These are phyloP conservation scores for Drosophila pegasa DNA, from an alignment of 2,888 invertebrate genomes.

Conservation along the genomic window DNA sequence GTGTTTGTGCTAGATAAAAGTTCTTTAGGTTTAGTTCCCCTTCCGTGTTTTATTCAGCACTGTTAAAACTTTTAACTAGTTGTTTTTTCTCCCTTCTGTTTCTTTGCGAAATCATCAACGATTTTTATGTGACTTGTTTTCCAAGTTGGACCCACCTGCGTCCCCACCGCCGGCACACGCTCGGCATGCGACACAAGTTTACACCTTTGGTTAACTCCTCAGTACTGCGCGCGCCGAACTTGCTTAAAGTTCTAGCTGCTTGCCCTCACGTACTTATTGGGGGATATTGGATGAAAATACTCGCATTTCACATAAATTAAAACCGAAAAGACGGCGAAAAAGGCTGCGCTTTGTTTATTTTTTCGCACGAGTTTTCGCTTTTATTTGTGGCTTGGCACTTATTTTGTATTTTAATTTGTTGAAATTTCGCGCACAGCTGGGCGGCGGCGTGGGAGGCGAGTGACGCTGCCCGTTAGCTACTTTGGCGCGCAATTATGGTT, in stretches of 20 bases:
- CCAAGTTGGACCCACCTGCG: constrained; percentile 31
- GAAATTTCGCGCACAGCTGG: constrained; percentile 25
- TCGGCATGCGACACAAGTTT: constrained; percentile 26
- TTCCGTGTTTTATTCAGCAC: constrained; percentile 36
- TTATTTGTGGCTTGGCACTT: constrained; percentile 21
- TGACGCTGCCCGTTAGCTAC: constrained; percentile 46
- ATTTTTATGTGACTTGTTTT: constrained; percentile 61
- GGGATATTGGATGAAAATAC: constrained; percentile 22
- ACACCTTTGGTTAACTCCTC: constrained; percentile 43
- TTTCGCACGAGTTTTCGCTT: constrained; percentile 23
- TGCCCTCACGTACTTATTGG: constrained; percentile 17
- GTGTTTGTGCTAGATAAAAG: constrained; percentile 8
- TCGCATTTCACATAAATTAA: constrained; percentile 45
- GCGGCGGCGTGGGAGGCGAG: neutral
- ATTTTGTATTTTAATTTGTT: constrained; percentile 46
- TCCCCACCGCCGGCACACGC: neutral
- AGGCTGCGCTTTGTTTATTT: constrained; percentile 34
- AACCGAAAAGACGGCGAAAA: constrained; percentile 34
- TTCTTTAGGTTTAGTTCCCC: constrained; percentile 7
- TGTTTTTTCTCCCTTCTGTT: constrained; percentile 21
- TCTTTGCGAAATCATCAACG: constrained; percentile 40
- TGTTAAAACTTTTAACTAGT: constrained; percentile 42
- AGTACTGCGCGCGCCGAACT: constrained; percentile 13
- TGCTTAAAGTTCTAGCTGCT: constrained; percentile 21
- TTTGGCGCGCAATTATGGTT: constrained; percentile 73